Evolutionary conservation across 1,140 invertebrate species (phyloP), one percentile per base, ranked within the genome.

Genomic region (Mamestra configurata): DNA sequence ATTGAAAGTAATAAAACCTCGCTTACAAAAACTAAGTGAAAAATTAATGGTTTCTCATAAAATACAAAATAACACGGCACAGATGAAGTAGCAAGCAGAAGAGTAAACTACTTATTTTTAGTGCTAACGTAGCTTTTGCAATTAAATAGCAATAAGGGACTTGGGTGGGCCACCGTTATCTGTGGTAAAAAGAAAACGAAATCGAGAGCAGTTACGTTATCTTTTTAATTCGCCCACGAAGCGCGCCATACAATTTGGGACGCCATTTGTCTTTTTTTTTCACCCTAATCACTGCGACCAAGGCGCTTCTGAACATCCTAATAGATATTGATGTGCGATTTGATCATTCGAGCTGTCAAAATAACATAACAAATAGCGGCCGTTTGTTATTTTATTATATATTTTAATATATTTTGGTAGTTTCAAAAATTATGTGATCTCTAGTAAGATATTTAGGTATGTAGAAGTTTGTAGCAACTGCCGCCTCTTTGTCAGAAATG

Each of bases 131-230:
- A 31, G 11, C 57, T 31, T 31, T 61, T 35, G 31, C 57, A 61
- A 61, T 61, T 61, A 61, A 61, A 61, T 61, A 61, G 57, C 31
- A 61, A 61, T 61, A 61, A 61, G 53, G 18, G 53, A 10, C 27
- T 10, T 35, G 57, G 57, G 57, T 61, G 57, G 57, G 24, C 57
- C 24, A 27, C 2, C 53, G 20, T 55, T 55, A 55, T 55, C 53
- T 27, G 53, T 22, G n/a, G 10, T 61, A 31, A n/a, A 61, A 61
- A 61, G 31, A 61, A 61, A 35, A 61, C 27, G 35, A 18, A 49
- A 55, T 55, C 1, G 22, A 55, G 22, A 55, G 53, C 22, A 55
- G 20, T 55, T 55, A 24, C 53, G 53, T 55, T 55, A 55, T 55
- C 53, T 55, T 24, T 55, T 13, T 13, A 55, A 55, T 24, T 24